Evolutionary conservation across 2,797 vertebrate species (phyloP).

Genomic region (Platyrinchus mystaceus): DNA sequence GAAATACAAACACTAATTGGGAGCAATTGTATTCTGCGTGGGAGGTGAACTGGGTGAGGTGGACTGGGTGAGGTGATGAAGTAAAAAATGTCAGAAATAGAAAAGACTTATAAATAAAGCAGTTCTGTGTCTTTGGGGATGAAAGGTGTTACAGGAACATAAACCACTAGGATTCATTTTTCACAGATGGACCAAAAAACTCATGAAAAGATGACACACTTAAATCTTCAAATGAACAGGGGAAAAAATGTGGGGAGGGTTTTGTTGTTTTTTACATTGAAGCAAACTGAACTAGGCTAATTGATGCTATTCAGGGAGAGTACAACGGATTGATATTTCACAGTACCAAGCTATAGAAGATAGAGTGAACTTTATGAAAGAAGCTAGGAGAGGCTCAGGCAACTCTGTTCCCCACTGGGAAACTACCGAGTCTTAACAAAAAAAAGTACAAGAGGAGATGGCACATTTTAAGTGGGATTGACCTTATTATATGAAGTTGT

Average conservation of each 20-base stretch:
- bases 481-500: not conserved
- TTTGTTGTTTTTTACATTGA: not conserved
- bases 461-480: not conserved
- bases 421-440: not conserved
- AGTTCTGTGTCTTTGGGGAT: not conserved
- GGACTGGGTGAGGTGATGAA: not conserved
- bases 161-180: not conserved
- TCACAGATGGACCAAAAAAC: not conserved
- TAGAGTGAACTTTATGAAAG: not conserved
- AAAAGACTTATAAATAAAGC: not conserved
- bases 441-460: not conserved
- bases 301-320: conserved; percentile 31
- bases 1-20: not conserved
- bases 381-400: not conserved
- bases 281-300: conserved; percentile 21
- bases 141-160: not conserved
- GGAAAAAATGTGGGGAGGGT: not conserved
- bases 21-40: not conserved
- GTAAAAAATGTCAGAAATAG: not conserved
- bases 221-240: not conserved
- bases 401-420: not conserved
- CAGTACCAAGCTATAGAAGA: not conserved
- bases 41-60: not conserved
- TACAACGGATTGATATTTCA: not conserved
- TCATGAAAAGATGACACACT: not conserved